A percentile compares a stretch with the other conserved stretches of the same genome.
Conservation (phyloP, 2,113 vertebrate genomes). For the Pseudolaguvia tuberculata region DNA sequence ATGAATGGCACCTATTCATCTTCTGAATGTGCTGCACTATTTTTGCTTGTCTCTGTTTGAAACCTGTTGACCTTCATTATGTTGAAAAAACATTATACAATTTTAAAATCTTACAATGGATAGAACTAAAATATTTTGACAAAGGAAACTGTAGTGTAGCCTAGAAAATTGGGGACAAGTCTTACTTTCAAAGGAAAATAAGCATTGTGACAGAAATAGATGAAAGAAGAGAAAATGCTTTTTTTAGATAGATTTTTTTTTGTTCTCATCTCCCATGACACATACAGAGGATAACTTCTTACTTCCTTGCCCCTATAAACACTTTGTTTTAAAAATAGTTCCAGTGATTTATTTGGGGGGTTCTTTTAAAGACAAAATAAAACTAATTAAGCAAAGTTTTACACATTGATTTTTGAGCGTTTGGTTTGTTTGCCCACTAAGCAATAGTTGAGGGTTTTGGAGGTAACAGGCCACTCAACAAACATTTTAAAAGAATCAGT, state of each 20-base stretch:
- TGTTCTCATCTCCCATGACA: too few relatives aligned
- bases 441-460: not conserved
- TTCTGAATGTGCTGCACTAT: not conserved
- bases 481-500: not conserved
- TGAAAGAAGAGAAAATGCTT: not conserved
- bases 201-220: not conserved
- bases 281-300: not conserved
- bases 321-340: not conserved
- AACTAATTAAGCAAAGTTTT: not conserved
- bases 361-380: not conserved
- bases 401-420: not conserved
- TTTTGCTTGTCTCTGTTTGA: not conserved
- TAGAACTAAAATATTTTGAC: not conserved
- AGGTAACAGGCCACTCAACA: not conserved
- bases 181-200: not conserved
- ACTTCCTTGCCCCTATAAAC: not conserved
- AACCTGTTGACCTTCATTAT: not conserved
- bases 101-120: not conserved
- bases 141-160: not conserved
- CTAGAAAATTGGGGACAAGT: not conserved
- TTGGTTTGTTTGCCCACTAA: not conserved
- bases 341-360: not conserved
- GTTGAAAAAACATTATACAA: not conserved
- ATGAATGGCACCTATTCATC: slow-evolving; percentile 15
- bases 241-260: not conserved